Conservation (phyloP, 2,797 vertebrate genomes). For the Parambassis ranga region DNA sequence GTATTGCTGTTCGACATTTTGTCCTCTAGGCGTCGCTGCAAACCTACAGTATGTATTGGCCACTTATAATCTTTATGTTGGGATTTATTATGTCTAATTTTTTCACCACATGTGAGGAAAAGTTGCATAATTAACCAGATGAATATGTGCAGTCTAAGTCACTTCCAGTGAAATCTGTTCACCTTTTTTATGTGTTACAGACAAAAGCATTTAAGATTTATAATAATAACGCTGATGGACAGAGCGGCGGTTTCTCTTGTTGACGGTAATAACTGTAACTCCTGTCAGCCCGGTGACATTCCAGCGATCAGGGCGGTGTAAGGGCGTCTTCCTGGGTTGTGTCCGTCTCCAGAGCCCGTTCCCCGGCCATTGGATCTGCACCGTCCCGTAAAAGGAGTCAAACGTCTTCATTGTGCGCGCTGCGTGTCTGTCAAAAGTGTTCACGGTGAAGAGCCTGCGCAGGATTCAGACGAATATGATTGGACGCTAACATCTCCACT, state of each 20-base stretch:
- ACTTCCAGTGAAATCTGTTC: too few species aligned
- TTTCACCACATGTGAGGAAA: not conserved
- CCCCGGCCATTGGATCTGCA: constrained; percentile 61
- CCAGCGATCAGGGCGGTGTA: constrained; percentile 16
- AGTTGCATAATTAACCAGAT: too few species aligned
- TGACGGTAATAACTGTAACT: not conserved
- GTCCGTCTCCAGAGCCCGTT: constrained; percentile 19
- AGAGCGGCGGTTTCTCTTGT: not conserved
- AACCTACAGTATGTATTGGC: not conserved
- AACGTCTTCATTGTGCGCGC: constrained; percentile 69
- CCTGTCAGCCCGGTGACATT: constrained; percentile 47
- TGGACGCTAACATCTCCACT: not conserved
- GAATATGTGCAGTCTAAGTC: too few species aligned
- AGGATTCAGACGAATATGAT: not conserved
- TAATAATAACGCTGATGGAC: too few species aligned
- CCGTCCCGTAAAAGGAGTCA: constrained; percentile 78
- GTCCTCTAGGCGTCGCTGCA: constrained; percentile 49
- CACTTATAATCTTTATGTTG: not conserved
- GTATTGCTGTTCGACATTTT: not conserved
- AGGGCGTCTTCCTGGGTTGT: constrained; percentile 57
- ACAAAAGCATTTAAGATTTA: too few species aligned
- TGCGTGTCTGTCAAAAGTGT: constrained; percentile 71
- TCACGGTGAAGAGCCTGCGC: not conserved
- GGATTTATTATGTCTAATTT: not conserved
- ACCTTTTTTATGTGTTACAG: too few species aligned